Evolutionary conservation across 2,888 invertebrate genomes (phyloP).

Genomic region (Xanthia togata): DNA sequence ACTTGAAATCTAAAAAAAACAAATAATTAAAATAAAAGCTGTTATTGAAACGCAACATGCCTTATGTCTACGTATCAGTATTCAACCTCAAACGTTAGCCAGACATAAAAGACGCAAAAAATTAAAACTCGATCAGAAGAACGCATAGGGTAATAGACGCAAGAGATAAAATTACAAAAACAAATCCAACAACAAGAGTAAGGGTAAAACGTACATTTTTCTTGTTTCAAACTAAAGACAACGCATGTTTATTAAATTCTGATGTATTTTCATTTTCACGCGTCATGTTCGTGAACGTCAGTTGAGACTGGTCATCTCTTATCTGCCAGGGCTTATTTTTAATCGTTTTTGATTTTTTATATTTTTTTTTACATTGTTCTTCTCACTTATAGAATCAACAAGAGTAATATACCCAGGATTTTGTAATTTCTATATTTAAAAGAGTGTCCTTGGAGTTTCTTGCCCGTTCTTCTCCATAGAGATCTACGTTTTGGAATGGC

Average conservation of each 20-base stretch:
- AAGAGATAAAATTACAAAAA: background rate
- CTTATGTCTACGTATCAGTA: background rate
- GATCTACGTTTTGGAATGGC: too few species aligned
- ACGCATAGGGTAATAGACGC: background rate
- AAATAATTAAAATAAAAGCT: background rate
- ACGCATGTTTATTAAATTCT: background rate
- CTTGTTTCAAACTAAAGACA: background rate
- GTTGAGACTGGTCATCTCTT: too few species aligned
- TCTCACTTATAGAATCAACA: too few species aligned
- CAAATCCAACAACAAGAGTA: background rate
- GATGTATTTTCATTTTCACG: background rate
- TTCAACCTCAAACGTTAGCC: too few species aligned
- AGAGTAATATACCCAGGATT: too few species aligned
- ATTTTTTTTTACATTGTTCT: too few species aligned
- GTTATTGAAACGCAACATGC: background rate
- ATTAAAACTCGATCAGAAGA: background rate
- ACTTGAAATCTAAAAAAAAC: slow-evolving; percentile 21
- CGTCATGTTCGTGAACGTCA: too few species aligned
- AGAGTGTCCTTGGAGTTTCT: too few species aligned
- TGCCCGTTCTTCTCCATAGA: too few species aligned
- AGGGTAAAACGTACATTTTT: background rate
- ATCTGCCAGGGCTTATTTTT: too few species aligned
- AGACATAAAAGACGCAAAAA: background rate
- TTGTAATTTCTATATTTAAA: too few species aligned
- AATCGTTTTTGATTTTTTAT: too few species aligned